Percentiles rank a stretch among this genome's conserved stretches.
Evolutionary conservation across 1,140 invertebrate genomes (phyloP).

Genomic region (Drosophila arawakana): DNA sequence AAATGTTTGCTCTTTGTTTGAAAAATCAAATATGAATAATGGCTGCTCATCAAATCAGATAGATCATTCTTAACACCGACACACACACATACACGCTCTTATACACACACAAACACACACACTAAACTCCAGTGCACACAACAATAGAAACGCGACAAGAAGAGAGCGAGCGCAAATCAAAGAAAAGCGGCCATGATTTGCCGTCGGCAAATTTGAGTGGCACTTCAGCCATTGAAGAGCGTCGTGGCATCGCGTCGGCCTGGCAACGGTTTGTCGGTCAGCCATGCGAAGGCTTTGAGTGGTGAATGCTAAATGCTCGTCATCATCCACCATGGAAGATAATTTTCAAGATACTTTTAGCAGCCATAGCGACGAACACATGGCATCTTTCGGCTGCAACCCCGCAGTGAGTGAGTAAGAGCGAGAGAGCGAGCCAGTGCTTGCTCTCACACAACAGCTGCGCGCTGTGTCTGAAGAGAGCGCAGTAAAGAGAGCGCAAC

Average conservation of each 20-base stretch:
- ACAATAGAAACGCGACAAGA: constrained; percentile 44
- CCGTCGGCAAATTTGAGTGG: constrained; percentile 59
- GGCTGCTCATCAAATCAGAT: constrained; percentile 77
- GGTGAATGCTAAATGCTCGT: constrained; percentile 64
- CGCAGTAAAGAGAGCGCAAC: constrained; percentile 6
- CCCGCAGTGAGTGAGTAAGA: constrained; percentile 11
- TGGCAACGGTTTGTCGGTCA: constrained; percentile 32
- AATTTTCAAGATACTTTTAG: constrained; percentile 35
- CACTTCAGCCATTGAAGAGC: constrained; percentile 60
- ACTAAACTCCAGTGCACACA: constrained; percentile 11
- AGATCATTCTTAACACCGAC: constrained; percentile 60
- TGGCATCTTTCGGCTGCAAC: constrained; percentile 44
- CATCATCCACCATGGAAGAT: constrained; percentile 51
- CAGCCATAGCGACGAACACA: constrained; percentile 39
- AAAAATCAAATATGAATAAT: constrained; percentile 72
- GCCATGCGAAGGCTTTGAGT: constrained; percentile 63
- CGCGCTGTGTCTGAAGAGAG: constrained; percentile 23
- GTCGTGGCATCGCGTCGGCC: constrained; percentile 45
- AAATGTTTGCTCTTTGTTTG: constrained; percentile 3
- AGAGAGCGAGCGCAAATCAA: constrained; percentile 30
- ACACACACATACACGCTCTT: constrained; percentile 28
- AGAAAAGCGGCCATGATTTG: constrained; percentile 73
- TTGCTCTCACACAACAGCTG: constrained; percentile 28
- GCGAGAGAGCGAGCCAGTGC: constrained; percentile 2
- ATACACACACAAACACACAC: constrained; percentile 8